A percentile compares a stretch with the other conserved stretches of the same genome.
These are phyloP conservation scores for Hybognathus amarus DNA, from an alignment of 2,797 vertebrate species.

Conservation along the genomic window DNA sequence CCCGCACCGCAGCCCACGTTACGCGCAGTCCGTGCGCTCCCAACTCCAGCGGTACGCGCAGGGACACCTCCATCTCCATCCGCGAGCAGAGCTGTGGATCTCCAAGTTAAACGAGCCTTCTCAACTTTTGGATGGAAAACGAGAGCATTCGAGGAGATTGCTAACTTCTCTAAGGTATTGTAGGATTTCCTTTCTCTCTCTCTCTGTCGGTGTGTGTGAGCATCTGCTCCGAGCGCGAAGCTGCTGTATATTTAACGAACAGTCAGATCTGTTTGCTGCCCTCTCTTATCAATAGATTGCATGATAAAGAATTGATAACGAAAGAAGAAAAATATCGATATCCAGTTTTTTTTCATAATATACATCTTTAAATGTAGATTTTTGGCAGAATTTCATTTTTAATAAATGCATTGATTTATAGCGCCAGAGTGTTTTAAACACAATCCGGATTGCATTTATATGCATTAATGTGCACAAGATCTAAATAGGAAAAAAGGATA, in stretches of 20 bases:
- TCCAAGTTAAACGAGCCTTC: conserved; percentile 64
- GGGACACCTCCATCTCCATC: conserved; percentile 60
- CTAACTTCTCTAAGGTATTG: conserved; percentile 80
- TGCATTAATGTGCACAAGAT: neutral
- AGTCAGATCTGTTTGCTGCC: conserved; percentile 25
- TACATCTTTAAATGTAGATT: neutral
- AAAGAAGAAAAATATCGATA: neutral
- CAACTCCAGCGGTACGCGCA: conserved; percentile 55
- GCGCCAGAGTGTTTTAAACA: neutral
- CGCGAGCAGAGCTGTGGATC: conserved; percentile 58
- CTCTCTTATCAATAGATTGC: conserved; percentile 33
- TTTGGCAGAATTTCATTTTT: neutral
- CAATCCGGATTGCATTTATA: neutral
- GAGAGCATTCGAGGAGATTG: conserved; percentile 72
- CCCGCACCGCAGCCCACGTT: conserved; percentile 59
- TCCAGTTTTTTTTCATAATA: neutral
- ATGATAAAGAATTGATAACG: conserved; percentile 27
- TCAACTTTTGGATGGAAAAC: conserved; percentile 85
- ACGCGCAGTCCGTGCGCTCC: conserved; percentile 65
- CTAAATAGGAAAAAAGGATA: neutral
- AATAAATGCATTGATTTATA: neutral
- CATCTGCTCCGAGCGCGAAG: conserved; percentile 47
- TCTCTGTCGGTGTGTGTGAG: conserved; percentile 13
- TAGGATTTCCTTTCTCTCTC: conserved; percentile 20
- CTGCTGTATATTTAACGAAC: conserved; percentile 45